Evolutionary conservation across 2,888 invertebrate species (phyloP).

Genomic region (Eristalinus sepulchralis): DNA sequence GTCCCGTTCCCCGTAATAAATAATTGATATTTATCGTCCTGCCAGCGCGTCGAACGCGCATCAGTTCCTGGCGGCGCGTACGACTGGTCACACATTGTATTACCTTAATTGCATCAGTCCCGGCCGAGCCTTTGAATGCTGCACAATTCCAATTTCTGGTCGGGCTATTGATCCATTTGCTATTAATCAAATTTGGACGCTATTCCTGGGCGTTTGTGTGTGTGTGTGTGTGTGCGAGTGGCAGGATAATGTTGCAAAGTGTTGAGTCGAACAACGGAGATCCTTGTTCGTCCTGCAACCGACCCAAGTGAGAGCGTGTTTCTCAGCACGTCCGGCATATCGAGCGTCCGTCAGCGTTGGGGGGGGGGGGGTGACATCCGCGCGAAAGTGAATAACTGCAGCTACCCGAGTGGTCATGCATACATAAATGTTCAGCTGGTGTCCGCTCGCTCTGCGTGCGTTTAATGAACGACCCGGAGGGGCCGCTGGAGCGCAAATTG

Average conservation of each 20-base stretch:
- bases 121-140: constrained; percentile 29
- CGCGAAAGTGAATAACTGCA: constrained; percentile 33
- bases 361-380: not conserved
- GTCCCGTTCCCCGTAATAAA: constrained; percentile 51
- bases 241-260: constrained; percentile 52
- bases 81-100: constrained; percentile 47
- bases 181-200: constrained; percentile 62
- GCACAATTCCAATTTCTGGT: not conserved
- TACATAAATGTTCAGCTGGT: not conserved
- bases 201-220: constrained; percentile 13
- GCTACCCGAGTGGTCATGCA: not conserved
- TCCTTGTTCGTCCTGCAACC: not conserved
- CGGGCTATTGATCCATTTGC: constrained; percentile 41
- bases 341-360: not conserved
- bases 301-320: not conserved
- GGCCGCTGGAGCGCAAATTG: constrained; percentile 27
- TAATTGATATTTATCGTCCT: constrained; percentile 61
- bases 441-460: constrained; percentile 12
- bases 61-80: constrained; percentile 33
- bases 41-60: constrained; percentile 30
- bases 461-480: constrained; percentile 30
- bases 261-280: constrained; percentile 15
- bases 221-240: not conserved
- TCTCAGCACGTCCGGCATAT: not conserved
- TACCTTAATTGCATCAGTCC: constrained; percentile 59